A percentile compares a stretch with the other conserved stretches of the same genome.
Conservation (phyloP, 2,797 vertebrate species). For the Mastacembelus armatus region DNA sequence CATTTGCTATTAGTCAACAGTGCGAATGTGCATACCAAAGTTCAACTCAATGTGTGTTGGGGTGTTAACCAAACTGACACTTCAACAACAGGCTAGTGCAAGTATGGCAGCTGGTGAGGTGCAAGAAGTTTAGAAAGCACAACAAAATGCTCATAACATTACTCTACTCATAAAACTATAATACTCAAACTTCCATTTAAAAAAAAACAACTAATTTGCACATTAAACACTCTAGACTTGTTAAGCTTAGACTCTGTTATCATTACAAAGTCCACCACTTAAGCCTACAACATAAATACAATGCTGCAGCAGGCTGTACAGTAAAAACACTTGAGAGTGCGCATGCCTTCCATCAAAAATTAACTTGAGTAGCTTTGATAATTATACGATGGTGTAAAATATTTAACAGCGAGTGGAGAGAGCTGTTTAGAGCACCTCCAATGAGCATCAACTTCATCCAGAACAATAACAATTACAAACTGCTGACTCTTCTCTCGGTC, state of each 20-base stretch:
- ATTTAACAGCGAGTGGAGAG: constrained; percentile 63
- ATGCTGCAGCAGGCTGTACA: constrained; percentile 53
- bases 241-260: constrained; percentile 75
- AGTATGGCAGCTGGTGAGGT: constrained; percentile 1
- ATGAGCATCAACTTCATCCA: constrained; percentile 56
- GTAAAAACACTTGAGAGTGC: constrained; percentile 70
- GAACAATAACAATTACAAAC: constrained; percentile 72
- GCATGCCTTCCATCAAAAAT: constrained; percentile 74
- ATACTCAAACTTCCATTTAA: constrained; percentile 59
- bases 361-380: constrained; percentile 74
- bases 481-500: constrained; percentile 57
- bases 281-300: constrained; percentile 81
- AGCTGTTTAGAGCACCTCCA: constrained; percentile 51
- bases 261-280: constrained; percentile 81
- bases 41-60: no score
- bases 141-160: constrained; percentile 57
- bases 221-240: constrained; percentile 77
- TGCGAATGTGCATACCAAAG: no score
- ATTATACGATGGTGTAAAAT: constrained; percentile 76
- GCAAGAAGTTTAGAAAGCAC: constrained; percentile 55
- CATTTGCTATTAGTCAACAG: no score
- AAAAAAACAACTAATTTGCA: constrained; percentile 69
- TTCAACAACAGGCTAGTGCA: no score
- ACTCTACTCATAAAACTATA: constrained; percentile 60
- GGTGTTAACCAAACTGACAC: no score